Conservation (phyloP, 2,888 invertebrate species). For the Thysanoteuthis rhombus region DNA sequence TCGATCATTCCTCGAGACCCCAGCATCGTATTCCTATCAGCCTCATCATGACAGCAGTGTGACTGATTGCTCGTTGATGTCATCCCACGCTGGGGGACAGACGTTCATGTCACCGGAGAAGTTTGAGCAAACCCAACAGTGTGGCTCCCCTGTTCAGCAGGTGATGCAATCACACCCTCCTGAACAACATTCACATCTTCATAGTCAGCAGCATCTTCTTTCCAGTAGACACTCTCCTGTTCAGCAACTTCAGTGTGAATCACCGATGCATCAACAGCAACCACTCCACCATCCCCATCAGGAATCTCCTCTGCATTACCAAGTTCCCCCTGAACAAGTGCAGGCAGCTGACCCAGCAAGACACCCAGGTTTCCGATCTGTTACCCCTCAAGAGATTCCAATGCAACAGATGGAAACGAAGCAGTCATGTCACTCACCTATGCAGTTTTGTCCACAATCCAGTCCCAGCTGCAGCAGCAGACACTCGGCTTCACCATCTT, state of each 20-base stretch:
- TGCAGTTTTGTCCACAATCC: background rate
- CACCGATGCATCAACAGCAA: background rate
- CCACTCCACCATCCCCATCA: background rate
- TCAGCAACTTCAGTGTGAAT: background rate
- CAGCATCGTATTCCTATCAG: background rate
- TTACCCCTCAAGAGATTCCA: background rate
- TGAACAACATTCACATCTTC: background rate
- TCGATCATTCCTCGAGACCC: background rate
- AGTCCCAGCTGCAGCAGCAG: background rate
- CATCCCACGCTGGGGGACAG: background rate
- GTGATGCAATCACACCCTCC: background rate
- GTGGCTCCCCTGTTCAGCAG: background rate
- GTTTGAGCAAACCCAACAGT: background rate
- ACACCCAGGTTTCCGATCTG: background rate
- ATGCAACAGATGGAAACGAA: background rate
- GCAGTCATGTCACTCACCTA: background rate
- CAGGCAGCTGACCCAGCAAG: background rate
- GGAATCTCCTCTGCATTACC: background rate
- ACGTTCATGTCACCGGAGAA: background rate
- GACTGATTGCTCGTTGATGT: background rate
- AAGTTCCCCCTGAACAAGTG: background rate
- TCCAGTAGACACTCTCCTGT: slow-evolving; percentile 19
- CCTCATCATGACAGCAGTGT: background rate
- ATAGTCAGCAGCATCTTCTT: background rate
- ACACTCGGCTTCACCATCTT: background rate